Evolutionary conservation across 2,797 vertebrate genomes (phyloP).

Genomic region (Amblyopsis hoosieri): DNA sequence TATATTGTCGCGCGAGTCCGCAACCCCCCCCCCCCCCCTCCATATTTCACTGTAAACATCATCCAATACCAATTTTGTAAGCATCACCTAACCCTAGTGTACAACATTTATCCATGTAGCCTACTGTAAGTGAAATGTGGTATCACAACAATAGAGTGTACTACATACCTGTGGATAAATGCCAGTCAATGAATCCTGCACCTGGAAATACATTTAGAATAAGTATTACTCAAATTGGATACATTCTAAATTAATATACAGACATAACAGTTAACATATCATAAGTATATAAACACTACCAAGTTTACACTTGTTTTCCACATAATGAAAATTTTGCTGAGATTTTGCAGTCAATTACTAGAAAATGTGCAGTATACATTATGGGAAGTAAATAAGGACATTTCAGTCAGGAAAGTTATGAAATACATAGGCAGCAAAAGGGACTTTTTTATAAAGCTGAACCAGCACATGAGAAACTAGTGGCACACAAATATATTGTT

Average conservation of each 20-base stretch:
- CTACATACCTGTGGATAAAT: slow-evolving; percentile 1
- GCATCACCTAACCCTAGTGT: background rate
- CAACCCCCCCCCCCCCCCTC: no score
- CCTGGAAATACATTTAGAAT: slow-evolving; percentile 2
- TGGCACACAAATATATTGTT: no score
- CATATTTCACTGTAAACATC: background rate
- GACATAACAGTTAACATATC: background rate
- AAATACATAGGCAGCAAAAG: no score
- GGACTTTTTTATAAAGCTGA: no score
- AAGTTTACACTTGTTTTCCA: no score
- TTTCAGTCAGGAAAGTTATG: no score
- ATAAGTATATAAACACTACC: background rate
- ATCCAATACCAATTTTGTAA: background rate
- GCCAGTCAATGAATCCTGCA: background rate
- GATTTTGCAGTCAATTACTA: background rate
- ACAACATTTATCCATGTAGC: background rate
- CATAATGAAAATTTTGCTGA: background rate
- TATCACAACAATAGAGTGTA: background rate
- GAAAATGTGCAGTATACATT: background rate
- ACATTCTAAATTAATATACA: background rate
- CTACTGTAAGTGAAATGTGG: slow-evolving; percentile 1
- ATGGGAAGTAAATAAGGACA: background rate
- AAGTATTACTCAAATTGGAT: background rate
- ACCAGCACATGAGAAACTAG: no score
- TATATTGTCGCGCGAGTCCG: no score